phyloP scores from a whole-genome alignment of 2,888 invertebrate species.

The Pseudococcus jackbeardsleyi region DNA sequence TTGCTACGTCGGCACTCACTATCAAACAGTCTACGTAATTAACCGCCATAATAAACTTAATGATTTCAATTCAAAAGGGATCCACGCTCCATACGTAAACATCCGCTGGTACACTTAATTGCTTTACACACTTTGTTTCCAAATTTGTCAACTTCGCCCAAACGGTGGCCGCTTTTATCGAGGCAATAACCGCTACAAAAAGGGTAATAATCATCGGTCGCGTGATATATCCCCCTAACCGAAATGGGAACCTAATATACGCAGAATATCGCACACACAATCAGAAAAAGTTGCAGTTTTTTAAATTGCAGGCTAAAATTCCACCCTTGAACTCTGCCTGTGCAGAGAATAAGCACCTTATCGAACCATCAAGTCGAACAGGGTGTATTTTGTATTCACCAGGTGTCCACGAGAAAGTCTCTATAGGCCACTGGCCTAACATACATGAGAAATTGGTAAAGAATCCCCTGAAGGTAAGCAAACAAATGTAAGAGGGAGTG shows the following conservation, averaged over 20 bases:
- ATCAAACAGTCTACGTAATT: slow-evolving; percentile 40
- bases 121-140: slow-evolving; percentile 31
- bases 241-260: neutral
- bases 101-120: slow-evolving; percentile 34
- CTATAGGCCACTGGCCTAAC: neutral
- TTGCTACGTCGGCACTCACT: neutral
- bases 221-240: slow-evolving; percentile 3
- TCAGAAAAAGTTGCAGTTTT: neutral
- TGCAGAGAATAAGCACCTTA: neutral
- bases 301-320: neutral
- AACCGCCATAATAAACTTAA: slow-evolving; percentile 51
- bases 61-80: slow-evolving; percentile 54
- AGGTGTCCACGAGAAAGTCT: neutral
- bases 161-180: slow-evolving; percentile 9
- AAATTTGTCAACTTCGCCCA: slow-evolving; percentile 9
- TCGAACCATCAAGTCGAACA: neutral
- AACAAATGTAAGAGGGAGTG: neutral
- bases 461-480: neutral
- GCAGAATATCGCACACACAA: neutral
- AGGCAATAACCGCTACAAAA: slow-evolving; percentile 14
- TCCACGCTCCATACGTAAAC: slow-evolving; percentile 25
- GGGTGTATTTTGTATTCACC: neutral
- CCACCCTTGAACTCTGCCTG: neutral
- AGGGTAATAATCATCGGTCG: slow-evolving; percentile 35
- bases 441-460: neutral